Base-by-base conservation (phyloP, 2,113 vertebrate species). In the Crotalus viridis region DNA sequence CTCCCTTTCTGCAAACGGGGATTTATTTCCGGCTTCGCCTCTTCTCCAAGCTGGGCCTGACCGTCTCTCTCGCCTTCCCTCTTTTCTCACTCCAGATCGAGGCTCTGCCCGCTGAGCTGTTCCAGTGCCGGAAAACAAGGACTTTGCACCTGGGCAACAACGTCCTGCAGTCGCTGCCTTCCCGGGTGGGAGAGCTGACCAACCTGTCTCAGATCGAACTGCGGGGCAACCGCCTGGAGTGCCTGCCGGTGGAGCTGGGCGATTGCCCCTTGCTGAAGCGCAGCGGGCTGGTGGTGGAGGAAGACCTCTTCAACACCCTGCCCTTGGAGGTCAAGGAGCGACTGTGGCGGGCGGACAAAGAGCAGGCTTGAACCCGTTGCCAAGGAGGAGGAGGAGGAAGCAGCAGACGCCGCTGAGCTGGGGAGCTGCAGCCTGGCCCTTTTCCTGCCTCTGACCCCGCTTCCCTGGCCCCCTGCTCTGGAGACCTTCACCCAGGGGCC, bases 81-180 rank as follows among this genome's bases (percentile, higher is more conserved):
- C 28, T 43, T 61, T 86, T 55, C 33, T 55, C 57, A 10, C 90
- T 86, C 4, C 95, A 99, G 99, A 99, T 99, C 0, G 99, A 99
- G 97, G 98, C 96, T 1, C 98, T 99, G 86, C 99, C 99, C 0
- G 98, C 99, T 0, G 99, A 99, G 96, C 98, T 99, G 89, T 99
- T 99, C 97, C 98, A 99, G 98, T 99, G 99, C 96, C 98, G 98
- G 96, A 99, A 99, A 95, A 98, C 99, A 89, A 98, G 98, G 91
- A 99, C 98, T 57, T 97, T 99, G 91, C 98, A 99, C 97, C 98
- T 99, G 95, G 99, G 99, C 1, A 99, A 98, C 98, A 99, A 99
- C 54, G 98, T 98, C 93, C 96, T 99, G 95, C 98, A 98, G 96
- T 98, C 98, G 0, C 98, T 99, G 93, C 99, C 99, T 0, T 99